Conservation (phyloP, 2,888 invertebrate species). For the Lottia scabra region DNA sequence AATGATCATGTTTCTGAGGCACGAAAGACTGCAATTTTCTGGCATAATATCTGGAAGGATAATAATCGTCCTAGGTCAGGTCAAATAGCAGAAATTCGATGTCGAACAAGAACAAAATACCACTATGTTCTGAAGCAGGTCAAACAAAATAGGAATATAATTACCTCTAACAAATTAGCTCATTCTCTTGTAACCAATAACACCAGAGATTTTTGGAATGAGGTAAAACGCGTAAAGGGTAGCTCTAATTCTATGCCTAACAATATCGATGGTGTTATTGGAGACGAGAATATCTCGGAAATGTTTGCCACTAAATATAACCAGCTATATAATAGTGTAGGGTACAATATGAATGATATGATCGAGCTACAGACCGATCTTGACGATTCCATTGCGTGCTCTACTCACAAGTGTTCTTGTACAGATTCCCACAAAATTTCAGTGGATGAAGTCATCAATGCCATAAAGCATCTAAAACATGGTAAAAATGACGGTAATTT, state of each 20-base stretch:
- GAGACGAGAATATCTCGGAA: background rate
- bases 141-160: background rate
- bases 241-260: background rate
- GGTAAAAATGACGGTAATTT: background rate
- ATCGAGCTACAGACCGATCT: background rate
- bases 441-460: background rate
- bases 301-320: background rate
- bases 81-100: background rate
- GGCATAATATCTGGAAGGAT: background rate
- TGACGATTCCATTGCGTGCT: background rate
- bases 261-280: slow-evolving; percentile 1
- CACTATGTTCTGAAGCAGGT: background rate
- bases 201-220: background rate
- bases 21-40: background rate
- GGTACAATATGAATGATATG: slow-evolving; percentile 1
- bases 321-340: background rate
- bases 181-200: background rate
- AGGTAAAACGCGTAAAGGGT: background rate
- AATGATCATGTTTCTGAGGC: background rate
- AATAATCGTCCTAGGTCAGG: background rate
- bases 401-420: background rate
- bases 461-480: background rate
- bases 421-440: background rate
- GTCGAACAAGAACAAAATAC: background rate
- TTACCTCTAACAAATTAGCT: background rate